A percentile compares a stretch with the other conserved stretches of the same genome.
These are phyloP conservation scores for Lithophane socia DNA, from an alignment of 2,888 invertebrate genomes.

Conservation along the genomic window DNA sequence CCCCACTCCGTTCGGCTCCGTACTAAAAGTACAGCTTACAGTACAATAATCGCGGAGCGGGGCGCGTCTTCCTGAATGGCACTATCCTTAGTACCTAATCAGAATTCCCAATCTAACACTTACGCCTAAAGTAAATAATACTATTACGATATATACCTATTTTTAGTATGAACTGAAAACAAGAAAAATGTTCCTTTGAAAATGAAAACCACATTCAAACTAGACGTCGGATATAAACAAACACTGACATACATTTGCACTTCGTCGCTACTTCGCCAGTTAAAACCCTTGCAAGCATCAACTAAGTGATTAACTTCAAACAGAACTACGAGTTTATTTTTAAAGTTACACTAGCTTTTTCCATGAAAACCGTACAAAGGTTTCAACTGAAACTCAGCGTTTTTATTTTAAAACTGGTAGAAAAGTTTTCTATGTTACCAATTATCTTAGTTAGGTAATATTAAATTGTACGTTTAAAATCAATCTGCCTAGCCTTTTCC, in stretches of 20 bases:
- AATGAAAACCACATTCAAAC: conserved; percentile 23
- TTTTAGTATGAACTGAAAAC: neutral
- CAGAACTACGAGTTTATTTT: conserved; percentile 28
- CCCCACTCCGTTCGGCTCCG: too few species aligned
- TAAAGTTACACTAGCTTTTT: neutral
- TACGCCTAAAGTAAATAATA: neutral
- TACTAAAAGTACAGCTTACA: too few species aligned
- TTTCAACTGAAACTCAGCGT: conserved; percentile 1
- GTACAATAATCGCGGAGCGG: too few species aligned
- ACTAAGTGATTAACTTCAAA: conserved; percentile 48
- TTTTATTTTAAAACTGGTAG: conserved; percentile 7
- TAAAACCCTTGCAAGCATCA: conserved; percentile 26
- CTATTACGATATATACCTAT: too few species aligned
- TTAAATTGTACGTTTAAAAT: neutral
- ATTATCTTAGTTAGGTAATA: neutral
- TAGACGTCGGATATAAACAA: conserved; percentile 23
- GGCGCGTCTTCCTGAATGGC: too few species aligned
- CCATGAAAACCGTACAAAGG: conserved; percentile 1
- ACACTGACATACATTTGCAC: conserved; percentile 50
- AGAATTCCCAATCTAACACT: neutral
- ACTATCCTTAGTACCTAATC: neutral
- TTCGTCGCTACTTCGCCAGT: conserved; percentile 17
- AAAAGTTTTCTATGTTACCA: conserved; percentile 3
- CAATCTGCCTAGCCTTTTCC: too few species aligned
- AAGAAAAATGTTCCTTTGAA: neutral